Percentiles rank a stretch among this genome's conserved stretches.
phyloP scores from a whole-genome alignment of 2,888 invertebrate species.

The Cryptus armator region DNA sequence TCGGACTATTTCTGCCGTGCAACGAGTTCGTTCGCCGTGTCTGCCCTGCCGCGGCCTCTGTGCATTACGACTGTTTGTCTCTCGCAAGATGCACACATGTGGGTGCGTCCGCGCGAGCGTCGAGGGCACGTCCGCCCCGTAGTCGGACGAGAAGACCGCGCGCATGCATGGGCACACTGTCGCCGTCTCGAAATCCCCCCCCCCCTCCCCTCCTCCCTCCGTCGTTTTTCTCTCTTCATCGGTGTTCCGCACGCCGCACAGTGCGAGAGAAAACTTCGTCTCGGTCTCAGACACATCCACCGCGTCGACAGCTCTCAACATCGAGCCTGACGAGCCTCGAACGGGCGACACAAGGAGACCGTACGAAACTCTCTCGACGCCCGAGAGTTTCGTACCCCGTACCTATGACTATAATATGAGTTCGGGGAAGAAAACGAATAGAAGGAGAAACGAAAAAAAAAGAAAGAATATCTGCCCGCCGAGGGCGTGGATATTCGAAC shows the following conservation, averaged over 20 bases:
- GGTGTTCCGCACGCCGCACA: conserved; percentile 17
- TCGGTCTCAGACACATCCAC: conserved; percentile 43
- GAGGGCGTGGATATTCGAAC: conserved; percentile 61
- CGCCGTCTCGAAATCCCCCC: conserved; percentile 37
- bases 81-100: conserved; percentile 67
- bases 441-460: conserved; percentile 44
- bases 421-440: conserved; percentile 54
- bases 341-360: conserved; percentile 4
- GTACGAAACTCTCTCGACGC: conserved; percentile 52
- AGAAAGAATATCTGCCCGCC: conserved; percentile 46
- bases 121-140: conserved; percentile 29
- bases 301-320: conserved; percentile 59
- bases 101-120: conserved; percentile 55
- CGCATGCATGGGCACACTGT: conserved; percentile 16
- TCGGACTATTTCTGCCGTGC: conserved; percentile 59
- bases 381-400: conserved; percentile 24
- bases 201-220: conserved; percentile 24
- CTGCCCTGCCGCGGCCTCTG: neutral
- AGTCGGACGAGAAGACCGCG: conserved; percentile 37
- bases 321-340: conserved; percentile 19
- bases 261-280: conserved; percentile 48
- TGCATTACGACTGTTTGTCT: conserved; percentile 65
- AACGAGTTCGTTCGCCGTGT: conserved; percentile 17
- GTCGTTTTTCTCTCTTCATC: conserved; percentile 12
- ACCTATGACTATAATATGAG: conserved; percentile 51